These are phyloP conservation scores for Vidua macroura DNA, from an alignment of 2,113 vertebrate species.

Conservation along the genomic window DNA sequence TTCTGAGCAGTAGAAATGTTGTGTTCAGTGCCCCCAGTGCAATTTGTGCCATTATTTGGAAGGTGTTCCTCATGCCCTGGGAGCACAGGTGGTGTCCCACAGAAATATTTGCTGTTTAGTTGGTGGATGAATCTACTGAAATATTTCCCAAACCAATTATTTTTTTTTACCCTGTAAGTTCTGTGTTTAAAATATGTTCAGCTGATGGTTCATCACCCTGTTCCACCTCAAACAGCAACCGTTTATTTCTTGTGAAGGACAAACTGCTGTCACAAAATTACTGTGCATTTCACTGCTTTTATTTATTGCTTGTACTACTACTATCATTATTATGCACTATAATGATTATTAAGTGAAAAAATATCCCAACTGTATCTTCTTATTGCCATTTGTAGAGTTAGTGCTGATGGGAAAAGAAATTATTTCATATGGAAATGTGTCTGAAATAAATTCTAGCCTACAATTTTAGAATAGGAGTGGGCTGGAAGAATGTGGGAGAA, in stretches of 20 bases:
- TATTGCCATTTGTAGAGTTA: not conserved
- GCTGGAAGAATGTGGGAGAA: constrained; percentile 19
- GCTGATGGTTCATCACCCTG: not conserved
- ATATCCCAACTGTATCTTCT: not conserved
- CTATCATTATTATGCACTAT: not conserved
- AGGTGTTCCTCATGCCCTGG: not conserved
- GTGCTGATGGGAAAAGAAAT: not conserved
- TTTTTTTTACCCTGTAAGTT: not conserved
- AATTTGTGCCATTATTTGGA: not conserved
- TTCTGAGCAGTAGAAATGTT: not conserved
- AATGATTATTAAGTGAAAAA: not conserved
- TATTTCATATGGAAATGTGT: not conserved
- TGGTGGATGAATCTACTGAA: not conserved
- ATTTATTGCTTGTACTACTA: constrained; percentile 20
- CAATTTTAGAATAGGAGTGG: not conserved
- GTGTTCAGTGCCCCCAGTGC: not conserved
- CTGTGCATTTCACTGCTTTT: not conserved
- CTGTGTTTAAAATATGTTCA: not conserved
- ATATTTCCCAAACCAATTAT: not conserved
- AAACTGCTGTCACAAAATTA: not conserved
- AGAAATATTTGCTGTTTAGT: not conserved
- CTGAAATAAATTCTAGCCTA: constrained; percentile 10
- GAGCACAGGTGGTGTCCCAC: not conserved
- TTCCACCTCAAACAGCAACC: not conserved
- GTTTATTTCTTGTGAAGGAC: not conserved